Evolutionary conservation across 1,140 invertebrate species (phyloP).

Genomic region (Acyrthosiphon pisum): DNA sequence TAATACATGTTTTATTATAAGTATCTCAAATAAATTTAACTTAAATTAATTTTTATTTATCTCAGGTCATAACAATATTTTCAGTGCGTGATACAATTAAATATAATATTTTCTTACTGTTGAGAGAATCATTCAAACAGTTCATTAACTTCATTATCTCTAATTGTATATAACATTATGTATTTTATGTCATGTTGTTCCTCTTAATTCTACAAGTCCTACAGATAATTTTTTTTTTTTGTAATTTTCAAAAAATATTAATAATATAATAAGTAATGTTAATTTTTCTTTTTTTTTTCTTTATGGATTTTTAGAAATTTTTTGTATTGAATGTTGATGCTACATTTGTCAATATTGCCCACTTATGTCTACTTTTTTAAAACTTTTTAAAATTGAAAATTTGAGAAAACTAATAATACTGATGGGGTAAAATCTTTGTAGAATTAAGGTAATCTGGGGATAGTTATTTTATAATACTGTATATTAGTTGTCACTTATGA

Average conservation of each 20-base stretch:
- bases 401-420: neutral
- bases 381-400: neutral
- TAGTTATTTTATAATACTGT: neutral
- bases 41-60: neutral
- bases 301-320: neutral
- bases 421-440: neutral
- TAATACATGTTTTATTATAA: neutral
- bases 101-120: neutral
- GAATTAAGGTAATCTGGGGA: neutral
- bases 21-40: neutral
- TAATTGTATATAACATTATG: neutral
- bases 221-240: neutral
- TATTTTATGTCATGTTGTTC: neutral
- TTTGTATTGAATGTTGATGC: neutral
- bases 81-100: neutral
- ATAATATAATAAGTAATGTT: too few relatives aligned
- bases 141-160: neutral
- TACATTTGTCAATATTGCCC: neutral
- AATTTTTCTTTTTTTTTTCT: neutral
- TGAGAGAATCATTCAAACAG: neutral
- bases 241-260: neutral
- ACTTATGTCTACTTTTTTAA: neutral
- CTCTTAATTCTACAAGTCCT: neutral
- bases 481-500: neutral
- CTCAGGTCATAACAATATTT: neutral